Base-by-base conservation (phyloP, 2,888 invertebrate species). In the Noctuana brunneofusca region DNA sequence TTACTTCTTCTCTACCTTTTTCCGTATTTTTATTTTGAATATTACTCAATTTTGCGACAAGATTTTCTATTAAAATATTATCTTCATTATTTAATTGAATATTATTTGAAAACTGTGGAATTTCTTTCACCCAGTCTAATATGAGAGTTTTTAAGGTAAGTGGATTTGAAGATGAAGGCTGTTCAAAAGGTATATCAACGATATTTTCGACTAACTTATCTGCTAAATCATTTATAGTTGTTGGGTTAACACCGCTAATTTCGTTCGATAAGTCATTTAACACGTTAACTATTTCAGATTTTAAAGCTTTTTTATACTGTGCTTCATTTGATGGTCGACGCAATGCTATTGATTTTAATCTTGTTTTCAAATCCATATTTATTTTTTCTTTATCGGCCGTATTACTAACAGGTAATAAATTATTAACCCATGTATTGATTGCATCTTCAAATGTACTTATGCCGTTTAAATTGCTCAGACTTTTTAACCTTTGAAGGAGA, bases 401-500 rank as follows among this genome's bases (percentile, higher is more conserved):
- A 16, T 8, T 38, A 32, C 46, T n/a, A 12, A 4, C 35, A n/a
- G 48, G 24, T 18, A 12, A 16, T 54, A 60, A 32, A 27, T 16
- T 27, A 5, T 54, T 12, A 24, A 60, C 24, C 60, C 60, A 60
- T 24, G 48, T 60, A 12, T 54, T 48, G 20, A 60, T 60, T n/a
- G 16, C 54, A 54, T 60, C 24, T 35, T 60, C 54, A n/a, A 54
- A 54, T 18, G 46, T 22, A 24, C 18, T 16, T 53, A 22, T 14
- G 2, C 20, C 35, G 35, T 24, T 16, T n/a, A 6, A 14, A 41
- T 16, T 8, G 8, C 12, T 16, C 1, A 38, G 6, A n/a, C 12
- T 30, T 24, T 49, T 56, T 50, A 56, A 43, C 16, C 24, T 56
- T 32, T 57, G 20, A 43, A 57, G 27, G 1, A 84, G 70, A 27